These are phyloP conservation scores for Botia almorhae DNA, from an alignment of 2,797 vertebrate genomes.

Conservation along the genomic window DNA sequence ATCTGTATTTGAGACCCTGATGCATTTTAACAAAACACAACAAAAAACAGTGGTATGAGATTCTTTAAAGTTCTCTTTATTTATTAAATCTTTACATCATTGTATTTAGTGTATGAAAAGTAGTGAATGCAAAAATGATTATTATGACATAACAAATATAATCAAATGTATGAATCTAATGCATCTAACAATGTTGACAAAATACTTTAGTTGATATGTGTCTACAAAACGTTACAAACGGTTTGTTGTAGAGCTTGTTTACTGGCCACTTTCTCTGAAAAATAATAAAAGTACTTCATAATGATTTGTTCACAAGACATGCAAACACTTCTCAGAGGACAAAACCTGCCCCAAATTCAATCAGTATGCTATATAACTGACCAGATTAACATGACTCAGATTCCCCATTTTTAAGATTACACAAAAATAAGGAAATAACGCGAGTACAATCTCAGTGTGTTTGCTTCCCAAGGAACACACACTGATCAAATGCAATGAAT, in stretches of 20 bases:
- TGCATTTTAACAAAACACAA: conserved; percentile 1
- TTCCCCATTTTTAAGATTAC: not conserved
- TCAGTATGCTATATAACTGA: not conserved
- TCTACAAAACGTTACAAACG: conserved; percentile 13
- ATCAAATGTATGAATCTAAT: not conserved
- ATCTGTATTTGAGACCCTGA: not conserved
- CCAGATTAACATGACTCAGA: not conserved
- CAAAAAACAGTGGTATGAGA: too few species aligned
- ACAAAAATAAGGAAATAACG: not conserved
- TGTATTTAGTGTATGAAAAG: too few species aligned
- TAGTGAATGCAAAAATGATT: not conserved
- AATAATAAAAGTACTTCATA: conserved; percentile 45
- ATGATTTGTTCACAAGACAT: conserved; percentile 24
- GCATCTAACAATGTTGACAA: conserved; percentile 14
- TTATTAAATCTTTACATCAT: too few species aligned
- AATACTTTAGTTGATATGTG: conserved; percentile 32
- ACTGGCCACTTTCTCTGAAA: conserved; percentile 55
- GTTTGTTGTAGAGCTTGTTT: conserved; percentile 45
- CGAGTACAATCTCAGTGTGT: not conserved
- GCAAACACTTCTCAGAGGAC: conserved; percentile 27
- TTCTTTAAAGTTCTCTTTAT: not conserved
- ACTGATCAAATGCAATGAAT: too few species aligned
- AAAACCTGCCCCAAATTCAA: conserved; percentile 8
- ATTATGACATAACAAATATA: not conserved
- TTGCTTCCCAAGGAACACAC: too few species aligned